Base-by-base conservation (phyloP, 2,113 vertebrate species). In the Harpagus bidentatus region DNA sequence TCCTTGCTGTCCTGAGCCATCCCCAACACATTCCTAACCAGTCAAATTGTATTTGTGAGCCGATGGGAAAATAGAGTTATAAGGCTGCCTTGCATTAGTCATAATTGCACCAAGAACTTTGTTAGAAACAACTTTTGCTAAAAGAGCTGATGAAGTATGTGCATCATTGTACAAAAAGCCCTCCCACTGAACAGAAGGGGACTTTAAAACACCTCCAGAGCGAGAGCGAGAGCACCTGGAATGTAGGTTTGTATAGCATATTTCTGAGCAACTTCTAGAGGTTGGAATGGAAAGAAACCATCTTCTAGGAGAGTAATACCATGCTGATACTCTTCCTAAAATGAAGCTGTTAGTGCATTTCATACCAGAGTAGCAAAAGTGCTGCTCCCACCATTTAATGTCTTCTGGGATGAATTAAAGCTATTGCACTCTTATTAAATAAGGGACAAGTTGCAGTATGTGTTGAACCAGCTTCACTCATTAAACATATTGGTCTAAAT, bases 401-500 rank as follows among this genome's bases (percentile, higher is more conserved):
- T 67, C 59, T 81, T 86, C 88, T 86, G 90, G 90, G 79, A 83
- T 90, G 42, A 86, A 91, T 88, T 71, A 88, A 63, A 90, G 43
- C 21, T 82, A 72, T 74, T 83, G 36, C 19, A 59, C 18, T 86
- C n/a, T 79, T 47, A 87, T 85, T 93, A 93, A 97, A 56, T 71
- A 78, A 86, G 34, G 50, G 59, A 40, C 4, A 11, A 66, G 20
- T 71, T 84, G 50, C 80, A 88, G 13, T 62, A 10, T 78, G 16
- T 16, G 3, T 85, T 74, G 65, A 91, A 77, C 26, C 48, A 95
- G 18, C n/a, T 92, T 93, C 59, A 65, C 48, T 95, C 1, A 0
- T 28, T 88, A 52, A 84, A 92, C 47, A 48, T 83, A 90, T 62
- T 96, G 77, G 67, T 50, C 55, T 91, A 83, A 77, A 97, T 95